Evolutionary conservation across 2,797 vertebrate species (phyloP).

Genomic region (Saxicola maurus): DNA sequence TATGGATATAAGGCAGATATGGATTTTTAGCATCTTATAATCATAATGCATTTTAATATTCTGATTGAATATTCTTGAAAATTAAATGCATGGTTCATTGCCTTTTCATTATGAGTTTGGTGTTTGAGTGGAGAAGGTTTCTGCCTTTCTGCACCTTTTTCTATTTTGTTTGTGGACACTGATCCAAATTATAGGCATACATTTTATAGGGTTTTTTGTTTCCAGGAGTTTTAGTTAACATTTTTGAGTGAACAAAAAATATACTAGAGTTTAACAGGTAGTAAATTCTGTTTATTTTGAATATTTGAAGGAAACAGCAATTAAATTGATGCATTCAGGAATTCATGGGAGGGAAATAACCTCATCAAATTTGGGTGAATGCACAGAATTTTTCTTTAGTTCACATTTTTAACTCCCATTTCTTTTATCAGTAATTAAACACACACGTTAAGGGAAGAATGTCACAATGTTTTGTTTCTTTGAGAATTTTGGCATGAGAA

Average conservation of each 20-base stretch:
- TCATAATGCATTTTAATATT: constrained; percentile 13
- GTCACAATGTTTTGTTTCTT: constrained; percentile 61
- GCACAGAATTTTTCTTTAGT: constrained; percentile 28
- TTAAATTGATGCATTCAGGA: not conserved
- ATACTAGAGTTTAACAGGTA: not conserved
- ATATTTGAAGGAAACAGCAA: not conserved
- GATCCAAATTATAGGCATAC: not conserved
- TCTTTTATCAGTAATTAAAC: constrained; percentile 70
- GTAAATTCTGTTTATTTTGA: not conserved
- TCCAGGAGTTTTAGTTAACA: not conserved
- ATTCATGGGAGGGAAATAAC: not conserved
- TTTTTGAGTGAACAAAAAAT: not conserved
- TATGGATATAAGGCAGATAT: not conserved
- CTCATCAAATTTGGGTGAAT: constrained; percentile 25
- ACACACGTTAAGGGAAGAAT: constrained; percentile 49
- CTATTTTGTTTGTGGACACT: not conserved
- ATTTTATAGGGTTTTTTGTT: not conserved
- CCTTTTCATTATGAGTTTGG: not conserved
- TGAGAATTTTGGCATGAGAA: constrained; percentile 66
- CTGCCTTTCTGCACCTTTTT: not conserved
- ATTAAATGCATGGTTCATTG: not conserved
- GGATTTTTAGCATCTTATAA: not conserved
- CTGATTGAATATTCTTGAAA: not conserved
- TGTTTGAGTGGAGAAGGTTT: not conserved
- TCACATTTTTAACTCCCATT: constrained; percentile 49